Conservation (phyloP, 2,797 vertebrate species). For the Pteronotus mesoamericanus region DNA sequence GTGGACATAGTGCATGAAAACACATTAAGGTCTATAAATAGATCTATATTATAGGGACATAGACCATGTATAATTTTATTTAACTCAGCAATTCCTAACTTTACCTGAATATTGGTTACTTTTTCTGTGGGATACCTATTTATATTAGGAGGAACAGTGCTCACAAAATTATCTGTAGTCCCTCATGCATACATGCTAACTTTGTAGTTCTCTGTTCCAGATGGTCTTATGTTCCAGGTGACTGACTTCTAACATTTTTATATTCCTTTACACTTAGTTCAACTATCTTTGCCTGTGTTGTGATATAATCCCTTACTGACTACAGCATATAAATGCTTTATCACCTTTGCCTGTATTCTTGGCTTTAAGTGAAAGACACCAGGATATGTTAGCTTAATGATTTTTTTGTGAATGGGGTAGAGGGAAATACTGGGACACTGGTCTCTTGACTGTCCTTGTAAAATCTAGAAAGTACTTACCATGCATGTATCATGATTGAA, state of each 20-base stretch:
- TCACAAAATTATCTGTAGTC: background rate
- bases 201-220: background rate
- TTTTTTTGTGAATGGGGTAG: background rate
- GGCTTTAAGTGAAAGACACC: background rate
- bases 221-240: background rate
- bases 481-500: background rate
- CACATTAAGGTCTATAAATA: background rate
- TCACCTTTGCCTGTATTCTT: conserved; percentile 2
- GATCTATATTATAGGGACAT: background rate
- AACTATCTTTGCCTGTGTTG: background rate
- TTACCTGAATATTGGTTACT: background rate
- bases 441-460: background rate
- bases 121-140: background rate
- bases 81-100: conserved; percentile 20
- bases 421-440: background rate
- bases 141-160: background rate
- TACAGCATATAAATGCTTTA: background rate
- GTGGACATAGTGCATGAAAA: background rate
- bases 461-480: conserved; percentile 23
- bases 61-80: conserved; percentile 1
- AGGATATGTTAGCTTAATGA: background rate
- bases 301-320: background rate
- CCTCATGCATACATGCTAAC: background rate
- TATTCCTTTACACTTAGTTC: background rate
- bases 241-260: background rate